A percentile compares a stretch with the other conserved stretches of the same genome.
phyloP scores from a whole-genome alignment of 2,113 vertebrate species.

The Morphnarchus princeps region DNA sequence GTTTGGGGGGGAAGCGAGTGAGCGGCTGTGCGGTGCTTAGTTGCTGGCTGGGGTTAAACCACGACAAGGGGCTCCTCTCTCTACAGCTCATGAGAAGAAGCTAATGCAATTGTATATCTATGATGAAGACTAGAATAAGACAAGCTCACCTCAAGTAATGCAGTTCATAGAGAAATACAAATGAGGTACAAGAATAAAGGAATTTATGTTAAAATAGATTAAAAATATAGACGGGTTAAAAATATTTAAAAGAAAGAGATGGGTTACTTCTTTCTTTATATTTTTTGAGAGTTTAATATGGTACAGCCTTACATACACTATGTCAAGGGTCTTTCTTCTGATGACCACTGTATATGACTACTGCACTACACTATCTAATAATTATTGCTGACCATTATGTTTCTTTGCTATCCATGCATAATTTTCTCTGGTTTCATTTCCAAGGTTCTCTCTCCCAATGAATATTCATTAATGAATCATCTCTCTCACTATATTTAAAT shows the following conservation, averaged over 20 bases:
- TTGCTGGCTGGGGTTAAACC: no score
- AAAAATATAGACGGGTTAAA: not conserved
- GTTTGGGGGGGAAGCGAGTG: no score
- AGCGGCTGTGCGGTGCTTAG: no score
- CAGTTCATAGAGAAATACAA: not conserved
- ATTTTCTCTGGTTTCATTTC: not conserved
- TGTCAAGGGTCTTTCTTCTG: not conserved
- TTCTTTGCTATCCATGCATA: not conserved
- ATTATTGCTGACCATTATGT: not conserved
- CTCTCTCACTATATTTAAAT: not conserved
- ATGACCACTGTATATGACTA: not conserved
- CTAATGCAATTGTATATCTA: not conserved
- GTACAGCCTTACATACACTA: not conserved
- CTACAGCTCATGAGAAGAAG: not conserved
- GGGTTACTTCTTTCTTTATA: not conserved
- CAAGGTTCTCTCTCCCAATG: not conserved
- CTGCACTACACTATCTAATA: not conserved
- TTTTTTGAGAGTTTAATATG: not conserved
- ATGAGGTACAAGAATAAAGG: not conserved
- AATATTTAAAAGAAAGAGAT: not conserved
- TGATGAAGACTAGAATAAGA: not conserved
- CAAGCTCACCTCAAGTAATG: not conserved
- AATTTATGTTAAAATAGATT: not conserved
- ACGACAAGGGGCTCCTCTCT: not conserved
- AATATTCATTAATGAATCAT: slow-evolving; percentile 8